These are phyloP conservation scores for Chlorops oryzae DNA, from an alignment of 1,140 invertebrate species.

Conservation along the genomic window DNA sequence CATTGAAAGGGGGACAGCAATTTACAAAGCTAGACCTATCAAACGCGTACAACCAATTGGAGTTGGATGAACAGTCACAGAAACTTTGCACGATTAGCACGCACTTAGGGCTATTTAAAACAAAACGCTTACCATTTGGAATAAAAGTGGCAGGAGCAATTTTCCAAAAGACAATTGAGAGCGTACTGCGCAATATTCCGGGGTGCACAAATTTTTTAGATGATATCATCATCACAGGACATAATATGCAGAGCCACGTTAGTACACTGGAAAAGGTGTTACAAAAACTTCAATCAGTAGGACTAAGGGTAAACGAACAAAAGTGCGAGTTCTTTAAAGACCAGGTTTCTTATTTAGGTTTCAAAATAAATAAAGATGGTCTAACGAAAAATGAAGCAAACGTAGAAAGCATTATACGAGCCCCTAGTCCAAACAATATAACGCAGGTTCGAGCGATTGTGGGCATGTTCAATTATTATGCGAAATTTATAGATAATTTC, in stretches of 20 bases:
- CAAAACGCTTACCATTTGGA: constrained; percentile 28
- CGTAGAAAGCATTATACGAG: too few species aligned
- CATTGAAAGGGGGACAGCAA: constrained; percentile 21
- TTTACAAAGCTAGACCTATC: constrained; percentile 45
- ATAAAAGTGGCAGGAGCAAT: constrained; percentile 36
- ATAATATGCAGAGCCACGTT: constrained; percentile 23
- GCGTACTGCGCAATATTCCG: constrained; percentile 26
- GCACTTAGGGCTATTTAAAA: constrained; percentile 21
- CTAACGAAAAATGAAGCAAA: too few species aligned
- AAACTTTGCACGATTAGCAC: constrained; percentile 18
- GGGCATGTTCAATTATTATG: too few species aligned
- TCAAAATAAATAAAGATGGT: too few species aligned
- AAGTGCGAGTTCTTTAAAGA: too few species aligned
- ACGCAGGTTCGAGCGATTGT: too few species aligned
- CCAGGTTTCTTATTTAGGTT: too few species aligned
- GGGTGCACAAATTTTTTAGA: constrained; percentile 27
- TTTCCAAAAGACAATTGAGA: constrained; percentile 46
- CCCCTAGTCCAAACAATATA: too few species aligned
- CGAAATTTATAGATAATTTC: too few species aligned
- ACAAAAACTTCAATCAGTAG: too few species aligned
- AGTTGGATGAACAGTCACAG: constrained; percentile 23
- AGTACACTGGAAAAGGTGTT: constrained; percentile 4
- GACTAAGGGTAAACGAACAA: too few species aligned
- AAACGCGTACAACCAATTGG: constrained; percentile 41
- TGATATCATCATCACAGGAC: constrained; percentile 38